Evolutionary conservation across 1,140 invertebrate species (phyloP).

Genomic region (Chionoecetes opilio): DNA sequence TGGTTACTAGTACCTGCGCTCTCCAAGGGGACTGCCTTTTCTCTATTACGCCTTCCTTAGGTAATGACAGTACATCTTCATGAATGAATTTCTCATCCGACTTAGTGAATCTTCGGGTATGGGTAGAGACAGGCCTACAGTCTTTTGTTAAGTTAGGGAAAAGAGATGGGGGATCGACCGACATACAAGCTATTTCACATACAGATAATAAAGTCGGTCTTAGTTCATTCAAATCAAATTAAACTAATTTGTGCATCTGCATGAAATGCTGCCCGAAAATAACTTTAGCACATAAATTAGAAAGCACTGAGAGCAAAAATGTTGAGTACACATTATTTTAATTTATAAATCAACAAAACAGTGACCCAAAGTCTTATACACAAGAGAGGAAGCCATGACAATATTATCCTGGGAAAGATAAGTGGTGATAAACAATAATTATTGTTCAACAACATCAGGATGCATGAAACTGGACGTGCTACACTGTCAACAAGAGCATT

Average conservation of each 20-base stretch:
- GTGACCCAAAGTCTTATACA: not conserved
- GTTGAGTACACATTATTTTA: not conserved
- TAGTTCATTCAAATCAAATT: not conserved
- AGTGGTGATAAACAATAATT: not conserved
- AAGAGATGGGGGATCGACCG: not conserved
- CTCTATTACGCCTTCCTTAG: too few relatives aligned
- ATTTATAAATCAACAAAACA: not conserved
- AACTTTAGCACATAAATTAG: constrained; percentile 34
- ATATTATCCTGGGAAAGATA: not conserved
- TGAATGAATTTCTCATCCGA: not conserved
- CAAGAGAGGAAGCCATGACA: constrained; percentile 19
- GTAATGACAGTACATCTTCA: not conserved
- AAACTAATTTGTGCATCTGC: not conserved
- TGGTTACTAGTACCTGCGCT: constrained; percentile 61
- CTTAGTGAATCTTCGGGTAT: not conserved
- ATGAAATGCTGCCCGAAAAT: constrained; percentile 47
- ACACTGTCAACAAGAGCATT: constrained; percentile 35
- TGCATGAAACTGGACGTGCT: constrained; percentile 31
- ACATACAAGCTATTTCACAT: not conserved
- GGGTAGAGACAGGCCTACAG: not conserved
- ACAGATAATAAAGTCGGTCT: not conserved
- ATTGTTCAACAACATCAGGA: not conserved
- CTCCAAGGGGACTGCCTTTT: constrained; percentile 17
- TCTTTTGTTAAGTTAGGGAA: not conserved
- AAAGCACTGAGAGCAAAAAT: constrained; percentile 31